A percentile compares a stretch with the other conserved stretches of the same genome.
These are phyloP conservation scores for Saturnia japonica DNA, from an alignment of 2,888 invertebrate species.

Conservation along the genomic window DNA sequence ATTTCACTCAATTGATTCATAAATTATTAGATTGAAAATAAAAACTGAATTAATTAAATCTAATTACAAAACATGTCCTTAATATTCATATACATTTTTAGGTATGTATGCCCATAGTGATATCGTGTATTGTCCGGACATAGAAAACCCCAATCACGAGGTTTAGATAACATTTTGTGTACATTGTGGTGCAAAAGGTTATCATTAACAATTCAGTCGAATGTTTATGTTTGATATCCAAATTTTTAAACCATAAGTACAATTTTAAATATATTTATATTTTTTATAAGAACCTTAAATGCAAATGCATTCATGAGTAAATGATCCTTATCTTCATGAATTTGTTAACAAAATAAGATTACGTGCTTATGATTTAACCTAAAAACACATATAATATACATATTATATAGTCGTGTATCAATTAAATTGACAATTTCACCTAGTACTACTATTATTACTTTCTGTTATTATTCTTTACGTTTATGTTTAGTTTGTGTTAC, in stretches of 20 bases:
- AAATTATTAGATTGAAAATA: not conserved
- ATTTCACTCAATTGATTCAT: not conserved
- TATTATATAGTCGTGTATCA: no score
- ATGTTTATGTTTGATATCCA: not conserved
- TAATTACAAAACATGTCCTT: not conserved
- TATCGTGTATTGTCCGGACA: slow-evolving; percentile 8
- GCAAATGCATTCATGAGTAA: not conserved
- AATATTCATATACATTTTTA: not conserved
- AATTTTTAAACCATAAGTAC: not conserved
- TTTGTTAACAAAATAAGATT: not conserved
- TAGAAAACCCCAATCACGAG: slow-evolving; percentile 18
- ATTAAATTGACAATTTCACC: no score
- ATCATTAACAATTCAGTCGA: not conserved
- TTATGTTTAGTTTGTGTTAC: no score
- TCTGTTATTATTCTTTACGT: no score
- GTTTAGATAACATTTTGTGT: slow-evolving; percentile 3
- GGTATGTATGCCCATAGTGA: not conserved
- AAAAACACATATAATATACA: no score
- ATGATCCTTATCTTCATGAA: not conserved
- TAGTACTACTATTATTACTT: no score
- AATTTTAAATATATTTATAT: not conserved
- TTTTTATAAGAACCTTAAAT: not conserved
- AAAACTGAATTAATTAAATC: not conserved
- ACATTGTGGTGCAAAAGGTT: not conserved
- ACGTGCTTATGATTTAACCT: no score